A percentile compares a stretch with the other conserved stretches of the same genome.
Conservation (phyloP, 2,888 invertebrate genomes). For the Magallana nippona region DNA sequence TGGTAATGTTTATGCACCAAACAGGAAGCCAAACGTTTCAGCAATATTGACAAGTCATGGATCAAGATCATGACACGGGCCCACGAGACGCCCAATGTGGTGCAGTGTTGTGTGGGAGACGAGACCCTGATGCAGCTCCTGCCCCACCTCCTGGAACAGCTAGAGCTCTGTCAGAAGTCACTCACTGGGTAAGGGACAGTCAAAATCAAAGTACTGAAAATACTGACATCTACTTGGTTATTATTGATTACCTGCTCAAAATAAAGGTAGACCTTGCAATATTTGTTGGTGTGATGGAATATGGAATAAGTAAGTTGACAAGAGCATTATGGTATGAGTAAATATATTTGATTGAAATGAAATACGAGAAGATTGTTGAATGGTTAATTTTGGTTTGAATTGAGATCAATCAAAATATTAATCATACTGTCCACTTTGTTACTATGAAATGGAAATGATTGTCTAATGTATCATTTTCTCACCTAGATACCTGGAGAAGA, state of each 20-base stretch:
- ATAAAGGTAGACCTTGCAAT: too few relatives aligned
- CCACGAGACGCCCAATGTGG: slow-evolving; percentile 79
- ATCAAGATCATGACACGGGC: slow-evolving; percentile 80
- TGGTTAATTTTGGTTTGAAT: too few relatives aligned
- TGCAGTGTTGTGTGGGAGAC: slow-evolving; percentile 80
- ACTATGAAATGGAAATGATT: too few relatives aligned
- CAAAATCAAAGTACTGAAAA: not conserved
- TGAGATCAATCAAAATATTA: too few relatives aligned
- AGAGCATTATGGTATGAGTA: too few relatives aligned
- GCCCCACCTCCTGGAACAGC: slow-evolving; percentile 79
- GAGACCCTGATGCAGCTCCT: slow-evolving; percentile 79
- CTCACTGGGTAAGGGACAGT: slow-evolving; percentile 76
- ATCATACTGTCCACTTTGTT: too few relatives aligned
- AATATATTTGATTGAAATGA: too few relatives aligned
- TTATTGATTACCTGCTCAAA: too few relatives aligned
- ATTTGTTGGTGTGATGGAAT: too few relatives aligned
- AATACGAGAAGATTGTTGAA: too few relatives aligned
- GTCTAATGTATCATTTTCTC: not conserved
- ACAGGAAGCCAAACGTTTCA: slow-evolving; percentile 80
- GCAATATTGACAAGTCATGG: slow-evolving; percentile 81
- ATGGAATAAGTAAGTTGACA: too few relatives aligned
- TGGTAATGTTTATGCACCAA: not conserved
- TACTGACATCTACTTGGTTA: too few relatives aligned
- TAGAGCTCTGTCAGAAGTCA: slow-evolving; percentile 80
- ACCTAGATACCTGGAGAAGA: slow-evolving; percentile 80